Conservation (phyloP, 2,797 vertebrate genomes). For the Pseudochromis fuscus region DNA sequence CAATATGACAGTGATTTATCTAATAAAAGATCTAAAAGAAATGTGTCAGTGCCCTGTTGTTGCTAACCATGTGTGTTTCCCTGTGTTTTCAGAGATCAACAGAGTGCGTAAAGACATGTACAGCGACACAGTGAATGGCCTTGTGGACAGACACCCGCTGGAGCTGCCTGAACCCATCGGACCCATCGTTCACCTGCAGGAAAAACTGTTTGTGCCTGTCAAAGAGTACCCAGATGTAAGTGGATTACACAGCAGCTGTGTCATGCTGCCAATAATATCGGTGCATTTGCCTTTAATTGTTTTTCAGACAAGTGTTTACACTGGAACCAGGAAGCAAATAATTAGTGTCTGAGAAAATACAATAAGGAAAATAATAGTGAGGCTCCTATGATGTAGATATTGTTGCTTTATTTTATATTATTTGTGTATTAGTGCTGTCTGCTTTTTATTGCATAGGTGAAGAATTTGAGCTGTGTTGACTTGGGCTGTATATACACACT, state of each 20-base stretch:
- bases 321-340: not conserved
- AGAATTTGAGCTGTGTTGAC: too few species aligned
- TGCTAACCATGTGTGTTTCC: conserved; percentile 43
- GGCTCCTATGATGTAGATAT: too few species aligned
- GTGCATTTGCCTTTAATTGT: not conserved
- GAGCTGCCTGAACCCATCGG: conserved; percentile 87
- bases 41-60: conserved; percentile 13
- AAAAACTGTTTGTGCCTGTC: conserved; percentile 90
- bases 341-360: not conserved
- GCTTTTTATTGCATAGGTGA: too few species aligned
- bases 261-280: not conserved
- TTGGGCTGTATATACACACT: too few species aligned
- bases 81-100: conserved; percentile 87
- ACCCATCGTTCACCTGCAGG: conserved; percentile 88
- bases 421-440: too few species aligned
- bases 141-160: conserved; percentile 87
- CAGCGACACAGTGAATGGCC: conserved; percentile 87
- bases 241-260: conserved; percentile 23
- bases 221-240: conserved; percentile 90
- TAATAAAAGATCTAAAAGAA: conserved; percentile 20
- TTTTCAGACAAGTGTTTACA: conserved; percentile 10
- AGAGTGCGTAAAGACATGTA: conserved; percentile 91
- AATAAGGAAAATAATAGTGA: not conserved
- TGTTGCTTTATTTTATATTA: too few species aligned
- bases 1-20: conserved; percentile 58